These are phyloP conservation scores for Euthynnus affinis DNA, from an alignment of 2,797 vertebrate genomes.

Conservation along the genomic window DNA sequence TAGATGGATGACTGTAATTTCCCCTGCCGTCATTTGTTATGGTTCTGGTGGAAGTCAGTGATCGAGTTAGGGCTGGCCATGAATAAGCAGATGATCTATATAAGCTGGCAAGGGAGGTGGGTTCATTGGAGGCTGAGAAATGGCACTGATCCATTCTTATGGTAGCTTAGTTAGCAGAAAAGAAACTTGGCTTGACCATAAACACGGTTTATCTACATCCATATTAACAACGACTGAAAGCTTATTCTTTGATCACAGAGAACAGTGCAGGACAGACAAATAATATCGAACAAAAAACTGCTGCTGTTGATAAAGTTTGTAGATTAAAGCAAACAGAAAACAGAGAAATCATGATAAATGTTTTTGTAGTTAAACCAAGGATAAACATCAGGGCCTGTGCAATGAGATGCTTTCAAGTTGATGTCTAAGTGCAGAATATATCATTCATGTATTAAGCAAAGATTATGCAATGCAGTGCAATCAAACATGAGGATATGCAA, in stretches of 20 bases:
- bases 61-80: conserved; percentile 78
- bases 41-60: conserved; percentile 79
- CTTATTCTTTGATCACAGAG: neutral
- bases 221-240: neutral
- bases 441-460: no score
- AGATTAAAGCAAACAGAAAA: neutral
- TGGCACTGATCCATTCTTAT: neutral
- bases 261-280: neutral
- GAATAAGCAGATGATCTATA: conserved; percentile 79
- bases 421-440: no score
- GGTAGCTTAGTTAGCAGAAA: neutral
- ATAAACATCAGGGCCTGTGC: no score
- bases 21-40: conserved; percentile 80
- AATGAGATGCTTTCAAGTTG: no score
- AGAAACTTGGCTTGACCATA: neutral
- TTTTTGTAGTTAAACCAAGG: no score
- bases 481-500: no score
- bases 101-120: conserved; percentile 50
- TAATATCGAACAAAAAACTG: neutral
- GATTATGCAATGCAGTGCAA: no score
- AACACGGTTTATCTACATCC: neutral
- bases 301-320: neutral
- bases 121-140: conserved; percentile 48
- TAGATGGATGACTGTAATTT: conserved; percentile 85
- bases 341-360: neutral